Evolutionary conservation across 1,140 invertebrate species (phyloP).

Genomic region (Neodiprion fabricii): DNA sequence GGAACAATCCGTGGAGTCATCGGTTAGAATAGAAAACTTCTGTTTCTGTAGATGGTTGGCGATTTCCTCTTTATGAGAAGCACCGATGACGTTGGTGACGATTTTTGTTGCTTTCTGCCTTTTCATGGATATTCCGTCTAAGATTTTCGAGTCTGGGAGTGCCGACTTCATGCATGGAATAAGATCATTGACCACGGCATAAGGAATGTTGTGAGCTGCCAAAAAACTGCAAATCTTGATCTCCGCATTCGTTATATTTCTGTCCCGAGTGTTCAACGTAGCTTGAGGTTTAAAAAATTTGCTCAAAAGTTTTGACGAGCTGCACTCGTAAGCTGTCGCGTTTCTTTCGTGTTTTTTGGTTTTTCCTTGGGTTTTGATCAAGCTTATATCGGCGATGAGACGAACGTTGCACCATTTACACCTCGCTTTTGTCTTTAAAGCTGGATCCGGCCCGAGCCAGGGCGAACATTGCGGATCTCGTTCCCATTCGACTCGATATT

Average conservation of each 20-base stretch:
- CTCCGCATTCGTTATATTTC: constrained; percentile 10
- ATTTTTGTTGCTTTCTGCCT: constrained; percentile 23
- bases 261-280: too few relatives aligned
- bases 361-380: constrained; percentile 19
- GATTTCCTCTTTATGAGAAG: constrained; percentile 29
- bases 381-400: constrained; percentile 20
- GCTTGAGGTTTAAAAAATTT: constrained; percentile 8
- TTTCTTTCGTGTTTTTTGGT: constrained; percentile 22
- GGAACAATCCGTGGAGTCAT: too few relatives aligned
- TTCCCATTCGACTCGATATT: constrained; percentile 24
- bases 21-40: too few relatives aligned
- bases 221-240: constrained; percentile 25
- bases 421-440: constrained; percentile 20
- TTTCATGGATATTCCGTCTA: constrained; percentile 24
- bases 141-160: constrained; percentile 22
- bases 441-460: constrained; percentile 20
- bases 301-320: constrained; percentile 19
- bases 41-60: too few relatives aligned
- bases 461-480: constrained; percentile 25
- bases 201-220: constrained; percentile 24
- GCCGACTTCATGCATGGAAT: constrained; percentile 21
- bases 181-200: constrained; percentile 23
- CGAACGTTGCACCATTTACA: constrained; percentile 21
- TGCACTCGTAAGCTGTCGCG: constrained; percentile 17
- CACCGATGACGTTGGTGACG: constrained; percentile 25